Percentiles rank a stretch among this genome's conserved stretches.
These are phyloP conservation scores for Menidia beryllina DNA, from an alignment of 2,113 vertebrate genomes.

Conservation along the genomic window DNA sequence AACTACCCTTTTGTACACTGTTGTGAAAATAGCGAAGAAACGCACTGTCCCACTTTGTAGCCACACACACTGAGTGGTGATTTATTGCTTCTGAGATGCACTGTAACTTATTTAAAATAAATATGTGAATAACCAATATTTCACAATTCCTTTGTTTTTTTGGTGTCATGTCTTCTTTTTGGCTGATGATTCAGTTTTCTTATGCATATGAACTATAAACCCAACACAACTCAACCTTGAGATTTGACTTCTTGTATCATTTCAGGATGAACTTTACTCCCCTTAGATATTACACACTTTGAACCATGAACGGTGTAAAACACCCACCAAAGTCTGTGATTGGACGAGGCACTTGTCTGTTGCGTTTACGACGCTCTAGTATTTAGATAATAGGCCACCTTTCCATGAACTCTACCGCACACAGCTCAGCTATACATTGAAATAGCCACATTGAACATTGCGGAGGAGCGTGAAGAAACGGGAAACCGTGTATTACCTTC, in stretches of 20 bases:
- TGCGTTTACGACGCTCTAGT: neutral
- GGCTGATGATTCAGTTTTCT: slow-evolving; percentile 7
- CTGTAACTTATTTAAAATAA: neutral
- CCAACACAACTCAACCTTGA: neutral
- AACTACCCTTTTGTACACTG: slow-evolving; percentile 74
- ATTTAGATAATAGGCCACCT: neutral
- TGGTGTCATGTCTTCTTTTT: neutral
- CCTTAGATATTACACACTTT: neutral
- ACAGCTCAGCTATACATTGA: neutral
- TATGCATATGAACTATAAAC: neutral
- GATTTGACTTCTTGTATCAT: neutral
- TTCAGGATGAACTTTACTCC: slow-evolving; percentile 25
- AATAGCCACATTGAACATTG: neutral
- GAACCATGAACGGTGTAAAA: slow-evolving; percentile 1
- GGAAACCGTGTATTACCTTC: slow-evolving; percentile 11
- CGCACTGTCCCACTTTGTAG: neutral
- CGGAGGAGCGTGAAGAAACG: neutral
- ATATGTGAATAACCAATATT: neutral
- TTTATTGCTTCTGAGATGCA: neutral
- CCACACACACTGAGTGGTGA: neutral
- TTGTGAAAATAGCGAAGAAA: slow-evolving; percentile 50
- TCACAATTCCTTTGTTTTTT: too few species aligned
- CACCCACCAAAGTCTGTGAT: slow-evolving; percentile 25
- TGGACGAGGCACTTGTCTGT: slow-evolving; percentile 30
- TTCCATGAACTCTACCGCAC: neutral